These are phyloP conservation scores for Anastrepha ludens DNA, from an alignment of 1,140 invertebrate species.

Conservation along the genomic window DNA sequence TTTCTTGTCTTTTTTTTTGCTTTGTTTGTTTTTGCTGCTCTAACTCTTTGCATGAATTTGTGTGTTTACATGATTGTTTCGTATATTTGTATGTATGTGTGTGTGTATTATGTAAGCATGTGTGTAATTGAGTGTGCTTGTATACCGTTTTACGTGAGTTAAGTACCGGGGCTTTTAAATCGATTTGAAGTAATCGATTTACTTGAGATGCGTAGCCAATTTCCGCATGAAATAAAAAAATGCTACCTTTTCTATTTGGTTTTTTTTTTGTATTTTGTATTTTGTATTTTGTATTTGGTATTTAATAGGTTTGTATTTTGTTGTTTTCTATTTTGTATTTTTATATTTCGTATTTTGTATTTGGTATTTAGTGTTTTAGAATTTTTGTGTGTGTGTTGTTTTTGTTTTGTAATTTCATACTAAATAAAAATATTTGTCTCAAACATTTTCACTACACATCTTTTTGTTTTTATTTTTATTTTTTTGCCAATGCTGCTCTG, in stretches of 20 bases:
- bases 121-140: background rate
- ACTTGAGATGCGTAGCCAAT: background rate
- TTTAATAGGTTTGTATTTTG: no score
- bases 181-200: background rate
- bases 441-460: background rate
- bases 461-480: background rate
- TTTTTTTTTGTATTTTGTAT: background rate
- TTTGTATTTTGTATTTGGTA: no score
- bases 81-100: background rate
- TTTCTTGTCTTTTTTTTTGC: background rate
- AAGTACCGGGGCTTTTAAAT: background rate
- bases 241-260: background rate
- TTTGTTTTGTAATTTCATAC: background rate
- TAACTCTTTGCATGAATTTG: no score
- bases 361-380: no score
- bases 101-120: background rate
- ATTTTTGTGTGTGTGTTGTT: no score
- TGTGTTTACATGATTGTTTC: no score
- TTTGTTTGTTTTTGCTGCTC: no score
- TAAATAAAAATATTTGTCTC: background rate
- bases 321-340: no score
- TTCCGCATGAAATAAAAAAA: background rate
- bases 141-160: background rate
- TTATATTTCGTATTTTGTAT: no score
- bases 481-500: background rate